phyloP scores from a whole-genome alignment of 1,140 invertebrate genomes.

The Ephestia elutella region DNA sequence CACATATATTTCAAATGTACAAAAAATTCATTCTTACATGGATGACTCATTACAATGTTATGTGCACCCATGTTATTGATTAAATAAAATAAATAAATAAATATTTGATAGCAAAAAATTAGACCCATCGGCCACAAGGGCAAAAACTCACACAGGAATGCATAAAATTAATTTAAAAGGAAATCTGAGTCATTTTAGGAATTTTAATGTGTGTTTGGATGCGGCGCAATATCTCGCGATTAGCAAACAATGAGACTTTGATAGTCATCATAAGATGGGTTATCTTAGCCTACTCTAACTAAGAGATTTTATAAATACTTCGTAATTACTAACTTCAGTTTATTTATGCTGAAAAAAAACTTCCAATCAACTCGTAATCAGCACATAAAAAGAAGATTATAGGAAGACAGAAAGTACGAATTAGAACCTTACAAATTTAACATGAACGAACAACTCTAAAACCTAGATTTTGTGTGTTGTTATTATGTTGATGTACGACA shows the following conservation, averaged over 20 bases:
- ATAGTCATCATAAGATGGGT: background rate
- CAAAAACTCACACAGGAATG: background rate
- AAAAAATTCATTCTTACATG: slow-evolving; percentile 1
- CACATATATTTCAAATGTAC: background rate
- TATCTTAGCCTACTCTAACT: too few relatives aligned
- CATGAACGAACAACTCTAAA: too few relatives aligned
- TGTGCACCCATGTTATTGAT: background rate
- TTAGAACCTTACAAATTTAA: too few relatives aligned
- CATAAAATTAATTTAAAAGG: background rate
- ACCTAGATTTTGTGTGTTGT: too few relatives aligned
- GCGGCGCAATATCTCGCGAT: background rate
- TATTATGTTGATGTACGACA: too few relatives aligned
- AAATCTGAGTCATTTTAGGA: slow-evolving; percentile 2
- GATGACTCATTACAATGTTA: background rate
- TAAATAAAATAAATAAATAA: too few relatives aligned
- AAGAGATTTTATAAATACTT: too few relatives aligned
- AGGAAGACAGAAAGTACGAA: too few relatives aligned
- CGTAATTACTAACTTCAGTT: too few relatives aligned
- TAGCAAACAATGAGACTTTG: background rate
- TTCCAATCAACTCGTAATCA: too few relatives aligned
- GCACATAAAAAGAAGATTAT: too few relatives aligned
- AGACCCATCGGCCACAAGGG: background rate
- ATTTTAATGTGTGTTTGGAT: background rate
- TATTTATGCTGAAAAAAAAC: too few relatives aligned
- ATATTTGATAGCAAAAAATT: slow-evolving; percentile 9